Evolutionary conservation across 2,113 vertebrate species (phyloP), one percentile per base, ranked within the genome.

Genomic region (Polypterus senegalus): DNA sequence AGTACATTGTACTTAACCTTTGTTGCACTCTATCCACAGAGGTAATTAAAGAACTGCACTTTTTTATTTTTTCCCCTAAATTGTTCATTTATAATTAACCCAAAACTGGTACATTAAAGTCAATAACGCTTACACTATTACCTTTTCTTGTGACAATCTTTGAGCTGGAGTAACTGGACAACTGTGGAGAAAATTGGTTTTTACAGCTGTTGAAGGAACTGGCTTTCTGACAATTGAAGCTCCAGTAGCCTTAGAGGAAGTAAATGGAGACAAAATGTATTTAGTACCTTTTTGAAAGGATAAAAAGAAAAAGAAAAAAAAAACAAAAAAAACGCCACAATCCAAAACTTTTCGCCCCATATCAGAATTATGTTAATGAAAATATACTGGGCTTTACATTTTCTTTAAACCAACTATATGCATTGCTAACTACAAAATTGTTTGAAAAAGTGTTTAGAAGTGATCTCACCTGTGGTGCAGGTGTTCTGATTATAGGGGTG

Each of bases 391-490:
- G 27, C 27, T 27, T 27, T 27, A 27, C 27, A 27, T 27, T 27
- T 27, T 27, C 27, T 27, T 27, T 27, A 27, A 27, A 27, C 27
- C 27, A 27, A 27, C 27, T 27, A 27, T 27, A 27, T 27, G 27
- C 27, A 27, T 27, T 27, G 27, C 27, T 27, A 27, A 27, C 27
- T 27, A 27, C 27, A 27, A 27, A 27, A 27, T 27, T 27, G 27
- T 27, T 27, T 27, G 27, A 27, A 27, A 27, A 27, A 27, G 27
- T 27, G 27, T 27, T 27, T 27, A 27, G 27, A 27, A 27, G 27
- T 27, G 2, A 27, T 1, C 68, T 58, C 80, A 96, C 92, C 89
- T 88, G 89, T 7, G 83, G 54, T 9, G 78, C 61, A 74, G 80
- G 72, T 62, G 85, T 73, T 76, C 77, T 84, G 63, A 90, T 45